Percentiles rank a stretch among this genome's conserved stretches.
Evolutionary conservation across 2,113 vertebrate genomes (phyloP).

Genomic region (Gopherus evgoodei): DNA sequence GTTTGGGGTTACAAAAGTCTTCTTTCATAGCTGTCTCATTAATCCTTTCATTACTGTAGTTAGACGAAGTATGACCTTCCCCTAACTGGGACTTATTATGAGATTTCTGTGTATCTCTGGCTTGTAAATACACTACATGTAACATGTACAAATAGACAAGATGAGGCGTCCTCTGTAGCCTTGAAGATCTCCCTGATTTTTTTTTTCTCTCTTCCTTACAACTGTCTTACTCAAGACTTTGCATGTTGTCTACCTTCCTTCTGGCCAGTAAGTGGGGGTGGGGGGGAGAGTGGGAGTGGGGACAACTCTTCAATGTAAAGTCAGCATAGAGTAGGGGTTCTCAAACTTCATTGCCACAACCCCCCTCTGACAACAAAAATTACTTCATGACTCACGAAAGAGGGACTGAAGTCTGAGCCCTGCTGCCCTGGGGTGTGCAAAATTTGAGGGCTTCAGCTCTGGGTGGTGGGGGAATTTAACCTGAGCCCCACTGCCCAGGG

Average conservation of each 20-base stretch:
- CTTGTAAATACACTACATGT: background rate
- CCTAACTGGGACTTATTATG: background rate
- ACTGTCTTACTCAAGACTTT: background rate
- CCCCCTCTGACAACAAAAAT: too few relatives aligned
- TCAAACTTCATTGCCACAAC: too few relatives aligned
- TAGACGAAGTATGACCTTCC: background rate
- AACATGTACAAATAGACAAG: background rate
- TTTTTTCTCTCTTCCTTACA: background rate
- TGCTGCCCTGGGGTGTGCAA: too few relatives aligned
- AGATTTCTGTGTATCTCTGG: background rate
- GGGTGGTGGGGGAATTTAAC: too few relatives aligned
- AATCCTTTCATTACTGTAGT: background rate
- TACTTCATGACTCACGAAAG: too few relatives aligned
- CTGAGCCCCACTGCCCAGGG: too few relatives aligned
- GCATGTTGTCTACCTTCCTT: background rate
- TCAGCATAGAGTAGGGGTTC: background rate
- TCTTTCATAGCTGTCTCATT: background rate
- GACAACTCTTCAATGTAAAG: background rate
- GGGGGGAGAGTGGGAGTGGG: too few relatives aligned
- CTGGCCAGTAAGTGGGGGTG: background rate
- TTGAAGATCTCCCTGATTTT: background rate
- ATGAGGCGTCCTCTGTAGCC: rapidly evolving
- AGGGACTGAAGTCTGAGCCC: too few relatives aligned
- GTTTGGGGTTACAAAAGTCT: background rate
- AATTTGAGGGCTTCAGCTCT: too few relatives aligned